Base-by-base conservation (phyloP, 2,113 vertebrate species). In the Callocephalon fimbriatum region DNA sequence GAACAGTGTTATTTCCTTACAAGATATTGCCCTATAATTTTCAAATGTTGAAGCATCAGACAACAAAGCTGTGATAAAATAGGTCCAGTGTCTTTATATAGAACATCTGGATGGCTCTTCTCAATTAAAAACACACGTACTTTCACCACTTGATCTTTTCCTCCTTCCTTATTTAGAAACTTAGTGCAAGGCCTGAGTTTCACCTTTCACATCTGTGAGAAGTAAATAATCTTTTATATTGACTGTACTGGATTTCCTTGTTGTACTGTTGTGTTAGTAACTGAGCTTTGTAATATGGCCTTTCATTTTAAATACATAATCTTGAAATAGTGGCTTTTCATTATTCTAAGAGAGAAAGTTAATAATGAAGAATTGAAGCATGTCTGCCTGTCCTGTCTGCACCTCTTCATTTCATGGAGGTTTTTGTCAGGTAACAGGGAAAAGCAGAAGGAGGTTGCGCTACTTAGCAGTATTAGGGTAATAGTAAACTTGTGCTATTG, bases 51-150 rank as follows among this genome's bases (percentile, higher is more conserved):
- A 79, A 27, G 29, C 35, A 59, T 71, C 78, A 92, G 66, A 51
- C 70, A 96, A 92, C 85, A 93, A 94, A 95, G 48, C 85, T 88
- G 75, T 93, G 45, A 62, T 95, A 92, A 90, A 93, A 79, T 37
- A 86, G 31, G 37, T 76, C 74, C 86, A 66, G 61, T 88, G 37
- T 88, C 50, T 92, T 92, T 76, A 53, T 88, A n/a, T 48, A 58
- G 37, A 88, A 62, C 59, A 83, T 95, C 58, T 76, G 88, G 45
- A 21, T 73, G 66, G 20, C 37, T 90, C 18, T 78, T 88, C 42
- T 91, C 48, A 53, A 19, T 93, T 58, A 77, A 83, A 90, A 83
- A 2, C 79, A 66, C 1, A 1, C 91, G 65, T 59, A 79, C 4
- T 79, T 76, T 82, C n/a, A 66, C 2, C 0, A 50, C 29, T 77